These are phyloP conservation scores for Trissolcus japonicus DNA, from an alignment of 2,888 invertebrate genomes.

Conservation along the genomic window DNA sequence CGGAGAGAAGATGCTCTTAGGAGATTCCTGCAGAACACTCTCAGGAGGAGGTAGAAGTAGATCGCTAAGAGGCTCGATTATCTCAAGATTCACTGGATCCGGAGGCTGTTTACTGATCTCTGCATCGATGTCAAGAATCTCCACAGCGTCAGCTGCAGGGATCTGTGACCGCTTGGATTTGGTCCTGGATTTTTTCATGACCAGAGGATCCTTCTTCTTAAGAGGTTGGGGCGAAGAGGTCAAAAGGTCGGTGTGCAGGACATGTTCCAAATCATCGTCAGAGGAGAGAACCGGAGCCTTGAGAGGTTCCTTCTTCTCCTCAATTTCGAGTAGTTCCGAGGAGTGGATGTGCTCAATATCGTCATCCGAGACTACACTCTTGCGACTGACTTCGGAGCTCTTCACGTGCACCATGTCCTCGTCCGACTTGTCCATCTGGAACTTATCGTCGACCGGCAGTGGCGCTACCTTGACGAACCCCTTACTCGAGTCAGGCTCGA, in stretches of 20 bases:
- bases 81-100: conserved; percentile 62
- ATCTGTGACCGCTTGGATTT: conserved; percentile 15
- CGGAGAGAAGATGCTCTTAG: conserved; percentile 42
- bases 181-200: conserved; percentile 7
- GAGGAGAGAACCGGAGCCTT: conserved; percentile 58
- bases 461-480: conserved; percentile 19
- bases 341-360: conserved; percentile 68
- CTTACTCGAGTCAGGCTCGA: conserved; percentile 31
- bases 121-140: conserved; percentile 57
- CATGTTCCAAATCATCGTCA: conserved; percentile 72
- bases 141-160: conserved; percentile 42
- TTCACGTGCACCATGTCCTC: conserved; percentile 71
- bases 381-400: conserved; percentile 54
- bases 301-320: conserved; percentile 24
- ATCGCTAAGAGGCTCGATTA: conserved; percentile 33
- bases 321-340: conserved; percentile 62
- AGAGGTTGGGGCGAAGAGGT: conserved; percentile 1
- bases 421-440: conserved; percentile 69
- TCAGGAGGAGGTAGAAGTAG: conserved; percentile 11
- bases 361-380: conserved; percentile 67
- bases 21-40: background rate
- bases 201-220: conserved; percentile 31
- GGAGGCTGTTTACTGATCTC: conserved; percentile 41
- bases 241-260: conserved; percentile 65
- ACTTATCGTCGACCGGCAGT: conserved; percentile 62